Conservation (phyloP, 2,888 invertebrate genomes). For the Aleiodes testaceus region DNA sequence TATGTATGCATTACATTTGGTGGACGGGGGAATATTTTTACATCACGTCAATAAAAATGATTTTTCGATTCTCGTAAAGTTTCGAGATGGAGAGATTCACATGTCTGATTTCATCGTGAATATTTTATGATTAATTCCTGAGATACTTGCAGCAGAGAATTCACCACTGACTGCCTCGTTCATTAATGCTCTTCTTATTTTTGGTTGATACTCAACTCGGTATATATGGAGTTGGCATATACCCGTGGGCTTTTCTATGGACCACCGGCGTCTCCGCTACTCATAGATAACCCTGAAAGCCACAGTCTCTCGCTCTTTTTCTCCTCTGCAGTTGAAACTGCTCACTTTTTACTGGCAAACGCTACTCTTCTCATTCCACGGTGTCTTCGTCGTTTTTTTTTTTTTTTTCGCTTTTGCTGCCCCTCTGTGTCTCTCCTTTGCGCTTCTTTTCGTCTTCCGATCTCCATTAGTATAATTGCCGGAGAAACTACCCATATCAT, state of each 20-base stretch:
- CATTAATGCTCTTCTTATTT: constrained; percentile 69
- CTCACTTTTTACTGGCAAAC: constrained; percentile 33
- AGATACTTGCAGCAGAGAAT: neutral
- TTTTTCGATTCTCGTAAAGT: neutral
- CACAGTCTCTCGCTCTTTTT: constrained; percentile 23
- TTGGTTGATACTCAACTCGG: constrained; percentile 48
- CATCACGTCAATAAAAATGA: constrained; percentile 7
- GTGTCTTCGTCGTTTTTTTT: constrained; percentile 17
- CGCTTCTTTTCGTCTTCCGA: constrained; percentile 53
- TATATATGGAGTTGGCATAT: constrained; percentile 9
- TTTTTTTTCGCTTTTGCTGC: constrained; percentile 14
- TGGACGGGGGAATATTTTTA: neutral
- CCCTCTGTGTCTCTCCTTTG: constrained; percentile 26
- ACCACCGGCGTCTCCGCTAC: constrained; percentile 18
- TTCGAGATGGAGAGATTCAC: neutral
- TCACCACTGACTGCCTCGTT: constrained; percentile 56
- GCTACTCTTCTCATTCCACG: constrained; percentile 23
- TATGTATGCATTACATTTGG: constrained; percentile 4
- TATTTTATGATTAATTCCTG: neutral
- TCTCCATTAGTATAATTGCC: constrained; percentile 73
- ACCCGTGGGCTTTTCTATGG: constrained; percentile 8
- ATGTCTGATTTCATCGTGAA: neutral
- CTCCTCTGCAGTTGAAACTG: constrained; percentile 3
- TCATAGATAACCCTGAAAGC: constrained; percentile 35
- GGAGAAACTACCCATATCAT: constrained; percentile 66